phyloP scores from a whole-genome alignment of 2,888 invertebrate species.

The Polydrusus pterygomalis region DNA sequence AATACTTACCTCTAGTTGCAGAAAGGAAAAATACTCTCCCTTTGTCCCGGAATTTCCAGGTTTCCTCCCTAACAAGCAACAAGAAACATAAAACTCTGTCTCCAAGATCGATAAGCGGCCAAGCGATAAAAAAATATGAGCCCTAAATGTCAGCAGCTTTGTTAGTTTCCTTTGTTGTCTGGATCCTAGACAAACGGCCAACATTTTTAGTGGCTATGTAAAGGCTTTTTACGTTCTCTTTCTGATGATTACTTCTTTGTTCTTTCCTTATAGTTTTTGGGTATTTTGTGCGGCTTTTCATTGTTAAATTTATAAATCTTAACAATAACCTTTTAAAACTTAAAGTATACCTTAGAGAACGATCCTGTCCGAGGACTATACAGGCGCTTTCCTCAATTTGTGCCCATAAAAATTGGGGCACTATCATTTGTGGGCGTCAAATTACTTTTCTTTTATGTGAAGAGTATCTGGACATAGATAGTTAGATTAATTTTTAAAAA shows the following conservation, averaged over 20 bases:
- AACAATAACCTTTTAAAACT: neutral
- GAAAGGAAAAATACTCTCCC: conserved; percentile 31
- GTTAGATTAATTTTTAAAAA: no score
- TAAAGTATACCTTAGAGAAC: no score
- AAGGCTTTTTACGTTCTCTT: conserved; percentile 39
- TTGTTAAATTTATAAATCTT: conserved; percentile 1
- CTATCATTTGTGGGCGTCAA: no score
- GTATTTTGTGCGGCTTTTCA: conserved; percentile 6
- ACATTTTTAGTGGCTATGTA: conserved; percentile 49
- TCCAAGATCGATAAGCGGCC: conserved; percentile 48
- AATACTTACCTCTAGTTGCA: neutral
- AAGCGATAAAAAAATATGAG: conserved; percentile 51
- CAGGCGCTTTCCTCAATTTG: no score
- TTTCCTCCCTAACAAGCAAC: conserved; percentile 44
- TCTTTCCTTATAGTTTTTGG: conserved; percentile 12
- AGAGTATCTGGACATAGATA: no score
- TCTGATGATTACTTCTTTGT: conserved; percentile 32
- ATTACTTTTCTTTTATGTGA: no score
- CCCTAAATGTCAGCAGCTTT: conserved; percentile 44
- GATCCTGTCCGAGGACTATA: no score
- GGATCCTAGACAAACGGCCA: conserved; percentile 50
- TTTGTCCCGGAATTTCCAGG: conserved; percentile 43
- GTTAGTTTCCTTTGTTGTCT: conserved; percentile 53
- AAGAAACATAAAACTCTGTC: conserved; percentile 45
- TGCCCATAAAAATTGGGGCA: no score